Evolutionary conservation across 2,113 vertebrate genomes (phyloP).

Genomic region (Sylvia atricapilla): DNA sequence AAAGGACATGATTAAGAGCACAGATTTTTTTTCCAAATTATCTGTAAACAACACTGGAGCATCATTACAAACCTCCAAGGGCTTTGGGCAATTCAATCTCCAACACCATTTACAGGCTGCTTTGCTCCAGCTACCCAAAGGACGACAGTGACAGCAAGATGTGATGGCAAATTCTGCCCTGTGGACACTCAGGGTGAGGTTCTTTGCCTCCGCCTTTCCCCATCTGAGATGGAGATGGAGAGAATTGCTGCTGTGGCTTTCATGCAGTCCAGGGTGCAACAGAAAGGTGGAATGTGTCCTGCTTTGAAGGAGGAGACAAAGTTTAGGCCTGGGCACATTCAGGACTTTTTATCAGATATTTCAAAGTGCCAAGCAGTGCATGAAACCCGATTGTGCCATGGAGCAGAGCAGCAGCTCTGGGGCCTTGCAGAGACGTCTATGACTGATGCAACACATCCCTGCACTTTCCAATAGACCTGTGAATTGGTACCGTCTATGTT

Average conservation of each 20-base stretch:
- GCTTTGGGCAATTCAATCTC: background rate
- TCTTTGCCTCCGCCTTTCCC: background rate
- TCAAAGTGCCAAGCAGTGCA: background rate
- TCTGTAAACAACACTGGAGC: background rate
- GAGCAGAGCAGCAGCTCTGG: background rate
- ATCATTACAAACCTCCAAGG: background rate
- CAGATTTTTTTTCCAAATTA: background rate
- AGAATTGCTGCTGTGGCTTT: background rate
- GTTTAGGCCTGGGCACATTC: background rate
- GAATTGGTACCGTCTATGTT: background rate
- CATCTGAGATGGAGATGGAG: background rate
- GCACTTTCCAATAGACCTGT: background rate
- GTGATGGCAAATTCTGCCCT: background rate
- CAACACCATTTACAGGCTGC: background rate
- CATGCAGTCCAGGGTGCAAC: background rate
- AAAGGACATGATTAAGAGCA: background rate
- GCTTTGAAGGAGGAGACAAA: background rate
- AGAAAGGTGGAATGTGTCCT: background rate
- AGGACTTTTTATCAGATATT: background rate
- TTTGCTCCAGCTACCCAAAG: background rate
- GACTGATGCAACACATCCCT: background rate
- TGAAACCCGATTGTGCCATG: background rate
- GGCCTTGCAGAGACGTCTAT: background rate
- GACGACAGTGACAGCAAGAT: background rate
- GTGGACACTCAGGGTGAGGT: too few relatives aligned